These are phyloP conservation scores for Agrochola litura DNA, from an alignment of 2,888 invertebrate species.

Conservation along the genomic window DNA sequence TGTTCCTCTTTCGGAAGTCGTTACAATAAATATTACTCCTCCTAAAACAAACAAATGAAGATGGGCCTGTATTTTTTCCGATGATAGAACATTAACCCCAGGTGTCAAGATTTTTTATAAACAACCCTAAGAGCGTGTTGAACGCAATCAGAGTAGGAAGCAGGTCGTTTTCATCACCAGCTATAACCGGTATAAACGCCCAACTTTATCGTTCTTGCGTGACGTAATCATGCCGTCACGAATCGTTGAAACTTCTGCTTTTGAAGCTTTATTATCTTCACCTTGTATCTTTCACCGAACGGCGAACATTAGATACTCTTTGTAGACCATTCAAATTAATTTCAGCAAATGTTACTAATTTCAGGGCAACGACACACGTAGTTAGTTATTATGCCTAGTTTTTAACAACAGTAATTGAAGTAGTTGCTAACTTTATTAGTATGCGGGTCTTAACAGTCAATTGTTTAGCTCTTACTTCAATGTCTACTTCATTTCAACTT, in stretches of 20 bases:
- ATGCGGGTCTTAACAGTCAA: constrained; percentile 39
- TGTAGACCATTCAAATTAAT: constrained; percentile 15
- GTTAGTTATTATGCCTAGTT: constrained; percentile 18
- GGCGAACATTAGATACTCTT: constrained; percentile 14
- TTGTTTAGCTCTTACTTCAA: constrained; percentile 30
- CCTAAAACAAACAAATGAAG: constrained; percentile 9
- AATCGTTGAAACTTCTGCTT: constrained; percentile 48
- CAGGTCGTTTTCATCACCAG: constrained; percentile 30
- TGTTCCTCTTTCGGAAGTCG: not conserved
- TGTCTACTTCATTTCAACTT: constrained; percentile 12
- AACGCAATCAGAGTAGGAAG: constrained; percentile 11
- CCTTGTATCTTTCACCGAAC: constrained; percentile 37
- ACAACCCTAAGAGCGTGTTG: constrained; percentile 24
- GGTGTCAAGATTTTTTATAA: constrained; percentile 20
- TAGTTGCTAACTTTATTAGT: constrained; percentile 34
- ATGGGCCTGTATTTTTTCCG: not conserved
- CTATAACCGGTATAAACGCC: constrained; percentile 46
- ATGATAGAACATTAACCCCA: constrained; percentile 16
- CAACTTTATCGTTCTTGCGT: constrained; percentile 64
- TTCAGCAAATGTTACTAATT: constrained; percentile 18
- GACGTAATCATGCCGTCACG: constrained; percentile 60
- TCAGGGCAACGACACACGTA: constrained; percentile 16
- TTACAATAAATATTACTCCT: constrained; percentile 13
- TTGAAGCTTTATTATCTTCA: constrained; percentile 66
- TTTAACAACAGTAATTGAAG: constrained; percentile 21